These are phyloP conservation scores for Premnoplex brunnescens DNA, from an alignment of 2,797 vertebrate genomes.

Conservation along the genomic window DNA sequence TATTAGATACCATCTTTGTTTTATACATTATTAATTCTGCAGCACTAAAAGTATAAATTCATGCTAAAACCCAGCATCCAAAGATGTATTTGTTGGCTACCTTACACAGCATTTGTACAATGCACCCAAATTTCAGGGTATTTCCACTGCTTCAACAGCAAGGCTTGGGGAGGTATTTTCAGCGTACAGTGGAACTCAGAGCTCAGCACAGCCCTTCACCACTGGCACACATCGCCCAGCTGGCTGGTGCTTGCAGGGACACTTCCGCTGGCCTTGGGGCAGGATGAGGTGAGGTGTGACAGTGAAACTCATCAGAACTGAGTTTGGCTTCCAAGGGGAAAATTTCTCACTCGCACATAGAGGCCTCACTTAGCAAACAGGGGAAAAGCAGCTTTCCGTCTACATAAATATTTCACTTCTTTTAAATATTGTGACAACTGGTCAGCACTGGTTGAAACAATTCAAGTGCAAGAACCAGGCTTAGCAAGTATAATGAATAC, in stretches of 20 bases:
- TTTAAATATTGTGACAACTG: conserved; percentile 18
- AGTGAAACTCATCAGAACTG: neutral
- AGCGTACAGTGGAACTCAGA: accelerated
- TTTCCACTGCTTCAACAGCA: neutral
- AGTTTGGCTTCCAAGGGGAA: neutral
- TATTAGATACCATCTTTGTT: neutral
- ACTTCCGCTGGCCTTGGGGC: accelerated
- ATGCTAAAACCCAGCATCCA: neutral
- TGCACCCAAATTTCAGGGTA: neutral
- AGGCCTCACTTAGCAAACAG: accelerated
- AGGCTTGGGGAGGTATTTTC: neutral
- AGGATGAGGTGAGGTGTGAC: accelerated
- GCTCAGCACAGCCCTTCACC: neutral
- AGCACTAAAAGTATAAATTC: neutral
- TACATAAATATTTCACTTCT: neutral
- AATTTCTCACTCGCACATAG: accelerated
- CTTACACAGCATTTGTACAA: neutral
- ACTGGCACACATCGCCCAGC: accelerated
- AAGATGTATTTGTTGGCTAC: neutral
- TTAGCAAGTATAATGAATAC: neutral
- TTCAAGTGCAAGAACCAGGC: neutral
- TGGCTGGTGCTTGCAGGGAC: neutral
- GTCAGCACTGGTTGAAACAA: neutral
- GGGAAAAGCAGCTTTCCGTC: neutral
- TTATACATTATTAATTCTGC: neutral